A percentile compares a stretch with the other conserved stretches of the same genome.
Evolutionary conservation across 2,888 invertebrate genomes (phyloP).

Genomic region (Achlya flavicornis): DNA sequence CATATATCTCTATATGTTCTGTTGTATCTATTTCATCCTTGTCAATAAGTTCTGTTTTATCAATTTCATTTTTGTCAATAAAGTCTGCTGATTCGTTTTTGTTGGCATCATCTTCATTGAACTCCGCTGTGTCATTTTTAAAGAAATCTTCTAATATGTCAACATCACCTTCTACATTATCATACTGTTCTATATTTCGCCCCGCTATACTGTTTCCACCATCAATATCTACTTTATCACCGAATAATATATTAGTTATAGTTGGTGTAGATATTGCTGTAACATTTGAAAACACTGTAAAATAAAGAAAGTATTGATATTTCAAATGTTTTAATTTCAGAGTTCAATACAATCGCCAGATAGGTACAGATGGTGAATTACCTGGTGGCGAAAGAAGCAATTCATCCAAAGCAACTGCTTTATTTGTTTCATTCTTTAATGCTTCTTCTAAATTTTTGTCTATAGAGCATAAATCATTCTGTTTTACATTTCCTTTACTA

Average conservation of each 20-base stretch:
- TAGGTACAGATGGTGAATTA: constrained; percentile 25
- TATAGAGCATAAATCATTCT: constrained; percentile 48
- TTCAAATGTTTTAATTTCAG: too few relatives aligned
- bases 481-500: constrained; percentile 21
- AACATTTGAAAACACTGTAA: constrained; percentile 35
- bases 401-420: constrained; percentile 56
- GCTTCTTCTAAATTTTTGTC: constrained; percentile 67
- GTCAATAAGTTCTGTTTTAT: neutral
- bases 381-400: constrained; percentile 63
- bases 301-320: neutral
- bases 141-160: constrained; percentile 56
- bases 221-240: constrained; percentile 43
- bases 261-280: constrained; percentile 63
- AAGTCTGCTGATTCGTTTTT: neutral
- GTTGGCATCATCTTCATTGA: constrained; percentile 3
- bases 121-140: constrained; percentile 19
- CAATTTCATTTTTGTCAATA: constrained; percentile 8
- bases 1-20: constrained; percentile 17
- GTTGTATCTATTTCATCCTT: constrained; percentile 12
- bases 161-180: constrained; percentile 35
- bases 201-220: constrained; percentile 24
- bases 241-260: constrained; percentile 69
- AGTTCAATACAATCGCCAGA: too few relatives aligned
- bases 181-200: constrained; percentile 34
- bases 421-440: constrained; percentile 49